Evolutionary conservation across 2,797 vertebrate species (phyloP).

Genomic region (Chaenodraco wilsoni): DNA sequence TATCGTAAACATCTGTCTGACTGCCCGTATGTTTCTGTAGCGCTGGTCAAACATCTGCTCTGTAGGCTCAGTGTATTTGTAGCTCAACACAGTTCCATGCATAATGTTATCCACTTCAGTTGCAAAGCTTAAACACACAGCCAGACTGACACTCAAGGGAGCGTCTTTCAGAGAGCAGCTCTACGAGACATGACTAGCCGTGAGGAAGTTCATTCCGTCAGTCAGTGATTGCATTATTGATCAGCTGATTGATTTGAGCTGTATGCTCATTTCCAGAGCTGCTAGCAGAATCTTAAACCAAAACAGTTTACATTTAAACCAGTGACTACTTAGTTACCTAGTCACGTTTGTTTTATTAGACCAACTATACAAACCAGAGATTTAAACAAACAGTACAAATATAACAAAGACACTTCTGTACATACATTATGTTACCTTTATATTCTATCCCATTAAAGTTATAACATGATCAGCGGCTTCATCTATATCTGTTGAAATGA

Average conservation of each 20-base stretch:
- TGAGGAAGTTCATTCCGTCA: neutral
- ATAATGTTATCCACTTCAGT: slow-evolving; percentile 13
- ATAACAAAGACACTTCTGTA: neutral
- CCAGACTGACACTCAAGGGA: neutral
- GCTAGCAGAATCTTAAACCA: neutral
- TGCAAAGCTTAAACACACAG: slow-evolving; percentile 9
- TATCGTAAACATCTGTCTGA: neutral
- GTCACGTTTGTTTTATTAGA: no score
- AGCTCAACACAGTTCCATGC: slow-evolving; percentile 9
- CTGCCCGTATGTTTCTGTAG: slow-evolving; percentile 27
- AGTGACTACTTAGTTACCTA: neutral
- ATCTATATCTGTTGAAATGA: neutral
- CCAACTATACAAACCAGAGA: neutral
- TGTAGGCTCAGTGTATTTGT: slow-evolving; percentile 11
- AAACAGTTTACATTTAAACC: neutral
- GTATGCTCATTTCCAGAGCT: neutral
- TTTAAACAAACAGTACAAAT: neutral
- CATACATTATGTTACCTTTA: neutral
- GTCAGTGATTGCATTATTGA: slow-evolving; percentile 14
- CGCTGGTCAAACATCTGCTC: slow-evolving; percentile 34
- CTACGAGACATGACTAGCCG: neutral
- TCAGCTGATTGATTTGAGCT: slow-evolving; percentile 2
- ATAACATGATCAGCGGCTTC: neutral
- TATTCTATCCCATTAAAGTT: neutral
- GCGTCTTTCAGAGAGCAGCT: neutral